Conservation (phyloP, 2,113 vertebrate species). For the Rhombomys opimus region DNA sequence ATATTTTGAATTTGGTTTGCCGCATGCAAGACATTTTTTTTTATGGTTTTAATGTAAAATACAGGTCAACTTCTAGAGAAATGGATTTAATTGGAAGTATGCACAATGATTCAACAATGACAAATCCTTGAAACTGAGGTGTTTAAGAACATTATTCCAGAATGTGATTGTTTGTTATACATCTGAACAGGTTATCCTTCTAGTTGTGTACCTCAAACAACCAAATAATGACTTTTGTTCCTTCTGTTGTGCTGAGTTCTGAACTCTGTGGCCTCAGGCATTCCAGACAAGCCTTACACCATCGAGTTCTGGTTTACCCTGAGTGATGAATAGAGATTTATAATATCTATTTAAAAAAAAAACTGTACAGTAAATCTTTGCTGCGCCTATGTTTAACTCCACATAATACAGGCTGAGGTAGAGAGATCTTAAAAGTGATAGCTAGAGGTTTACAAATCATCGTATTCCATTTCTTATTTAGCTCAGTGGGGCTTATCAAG, state of each 20-base stretch:
- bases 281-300: neutral
- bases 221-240: neutral
- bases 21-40: neutral
- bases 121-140: neutral
- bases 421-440: neutral
- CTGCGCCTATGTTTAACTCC: neutral
- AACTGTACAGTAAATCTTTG: neutral
- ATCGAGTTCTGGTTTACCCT: neutral
- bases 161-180: neutral
- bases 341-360: neutral
- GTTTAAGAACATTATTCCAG: conserved; percentile 8
- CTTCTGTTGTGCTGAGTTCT: neutral
- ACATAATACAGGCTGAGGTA: neutral
- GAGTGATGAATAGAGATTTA: neutral
- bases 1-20: conserved; percentile 11
- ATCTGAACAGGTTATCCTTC: neutral
- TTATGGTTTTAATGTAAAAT: neutral
- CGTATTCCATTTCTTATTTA: neutral
- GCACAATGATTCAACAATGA: neutral
- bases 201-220: neutral
- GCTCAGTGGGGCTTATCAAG: neutral
- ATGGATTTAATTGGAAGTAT: neutral
- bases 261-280: neutral
- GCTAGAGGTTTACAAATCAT: neutral
- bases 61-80: neutral